Evolutionary conservation across 2,888 invertebrate species (phyloP).

Genomic region (Drosophila lutescens): DNA sequence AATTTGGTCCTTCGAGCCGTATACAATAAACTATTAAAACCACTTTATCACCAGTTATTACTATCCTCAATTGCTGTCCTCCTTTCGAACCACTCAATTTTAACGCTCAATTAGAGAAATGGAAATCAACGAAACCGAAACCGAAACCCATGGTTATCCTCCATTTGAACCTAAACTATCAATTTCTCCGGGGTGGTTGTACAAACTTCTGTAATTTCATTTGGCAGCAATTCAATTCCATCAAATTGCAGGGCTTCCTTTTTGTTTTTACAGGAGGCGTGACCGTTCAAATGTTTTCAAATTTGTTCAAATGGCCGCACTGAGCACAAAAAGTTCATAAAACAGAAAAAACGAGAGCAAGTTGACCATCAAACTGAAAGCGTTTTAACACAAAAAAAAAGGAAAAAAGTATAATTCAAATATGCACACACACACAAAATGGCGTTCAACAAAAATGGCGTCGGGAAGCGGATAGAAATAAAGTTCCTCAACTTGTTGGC

Average conservation of each 20-base stretch:
- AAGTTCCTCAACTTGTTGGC: conserved; percentile 38
- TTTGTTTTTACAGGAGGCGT: conserved; percentile 14
- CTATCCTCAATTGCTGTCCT: not conserved
- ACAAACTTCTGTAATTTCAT: conserved; percentile 35
- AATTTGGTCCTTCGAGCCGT: not conserved
- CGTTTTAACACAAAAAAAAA: conserved; percentile 25
- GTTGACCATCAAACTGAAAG: conserved; percentile 41
- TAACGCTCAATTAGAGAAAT: conserved; percentile 37
- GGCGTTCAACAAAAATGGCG: conserved; percentile 47
- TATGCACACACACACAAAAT: conserved; percentile 31
- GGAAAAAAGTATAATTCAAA: conserved; percentile 6
- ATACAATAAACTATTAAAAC: not conserved
- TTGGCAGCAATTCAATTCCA: conserved; percentile 36
- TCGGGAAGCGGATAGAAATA: conserved; percentile 38
- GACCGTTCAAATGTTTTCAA: conserved; percentile 25
- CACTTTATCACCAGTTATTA: conserved; percentile 12
- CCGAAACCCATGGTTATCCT: conserved; percentile 19
- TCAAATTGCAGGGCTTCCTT: conserved; percentile 8
- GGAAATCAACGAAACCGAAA: conserved; percentile 19
- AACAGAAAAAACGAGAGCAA: conserved; percentile 11
- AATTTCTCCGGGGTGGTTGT: conserved; percentile 13
- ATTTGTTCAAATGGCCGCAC: conserved; percentile 12
- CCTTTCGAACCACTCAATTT: conserved; percentile 21
- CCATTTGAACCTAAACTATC: conserved; percentile 33
- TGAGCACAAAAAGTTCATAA: conserved; percentile 8